phyloP scores from a whole-genome alignment of 2,888 invertebrate species.

The Latrodectus elegans region DNA sequence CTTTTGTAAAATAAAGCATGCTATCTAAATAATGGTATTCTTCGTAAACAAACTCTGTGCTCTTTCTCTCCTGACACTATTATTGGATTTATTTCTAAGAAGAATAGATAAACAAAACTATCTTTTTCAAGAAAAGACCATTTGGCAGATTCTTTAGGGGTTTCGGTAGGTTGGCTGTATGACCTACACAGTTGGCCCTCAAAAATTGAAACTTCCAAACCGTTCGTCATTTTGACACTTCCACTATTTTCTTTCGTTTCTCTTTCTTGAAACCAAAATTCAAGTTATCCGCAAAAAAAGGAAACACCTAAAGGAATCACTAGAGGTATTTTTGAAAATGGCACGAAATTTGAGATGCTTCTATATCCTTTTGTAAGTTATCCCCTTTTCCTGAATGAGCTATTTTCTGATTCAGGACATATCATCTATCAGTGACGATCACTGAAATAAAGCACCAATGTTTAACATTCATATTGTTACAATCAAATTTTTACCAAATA shows the following conservation, averaged over 20 bases:
- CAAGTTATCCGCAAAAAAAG: background rate
- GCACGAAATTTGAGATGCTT: background rate
- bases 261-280: background rate
- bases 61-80: slow-evolving; percentile 5
- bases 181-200: background rate
- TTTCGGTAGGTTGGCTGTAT: slow-evolving; percentile 1
- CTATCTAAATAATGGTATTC: slow-evolving; percentile 5
- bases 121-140: background rate
- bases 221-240: slow-evolving; percentile 1
- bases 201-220: background rate
- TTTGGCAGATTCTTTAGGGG: background rate
- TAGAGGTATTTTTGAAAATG: background rate
- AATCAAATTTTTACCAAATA: no score
- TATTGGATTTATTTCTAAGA: background rate
- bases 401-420: background rate
- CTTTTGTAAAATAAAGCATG: background rate
- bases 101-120: background rate
- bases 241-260: background rate
- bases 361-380: background rate
- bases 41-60: background rate
- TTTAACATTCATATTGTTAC: no score
- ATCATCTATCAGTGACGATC: background rate
- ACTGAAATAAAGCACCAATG: no score
- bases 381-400: background rate
- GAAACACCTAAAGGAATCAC: background rate